Percentiles rank a stretch among this genome's conserved stretches.
phyloP scores from a whole-genome alignment of 2,113 vertebrate genomes.

The Thamnaconus septentrionalis region DNA sequence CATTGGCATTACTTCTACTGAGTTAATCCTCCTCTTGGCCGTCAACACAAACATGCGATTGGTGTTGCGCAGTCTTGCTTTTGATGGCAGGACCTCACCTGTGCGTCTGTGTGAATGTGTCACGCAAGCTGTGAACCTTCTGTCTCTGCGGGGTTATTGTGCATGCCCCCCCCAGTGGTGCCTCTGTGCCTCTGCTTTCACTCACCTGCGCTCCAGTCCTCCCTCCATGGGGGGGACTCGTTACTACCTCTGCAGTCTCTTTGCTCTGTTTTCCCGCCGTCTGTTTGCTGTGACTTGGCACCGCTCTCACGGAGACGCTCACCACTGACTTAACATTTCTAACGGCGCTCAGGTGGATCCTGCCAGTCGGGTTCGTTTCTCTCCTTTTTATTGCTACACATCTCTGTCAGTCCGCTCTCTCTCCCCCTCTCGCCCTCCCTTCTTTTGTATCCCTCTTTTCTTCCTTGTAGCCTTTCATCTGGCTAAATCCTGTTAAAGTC shows the following conservation, averaged over 20 bases:
- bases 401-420: background rate
- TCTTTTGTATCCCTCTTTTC: conserved; percentile 25
- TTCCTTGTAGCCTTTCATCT: conserved; percentile 59
- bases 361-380: background rate
- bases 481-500: conserved; percentile 63
- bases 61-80: too few species aligned
- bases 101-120: background rate
- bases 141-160: conserved; percentile 29
- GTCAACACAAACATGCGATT: conserved; percentile 16
- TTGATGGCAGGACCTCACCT: conserved; percentile 38
- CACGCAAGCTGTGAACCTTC: conserved; percentile 1
- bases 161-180: background rate
- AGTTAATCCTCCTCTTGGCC: conserved; percentile 23
- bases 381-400: background rate
- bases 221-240: conserved; percentile 15
- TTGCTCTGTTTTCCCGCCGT: conserved; percentile 9
- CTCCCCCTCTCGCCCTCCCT: conserved; percentile 4
- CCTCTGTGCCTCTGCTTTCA: conserved; percentile 40
- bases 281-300: background rate
- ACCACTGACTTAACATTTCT: background rate
- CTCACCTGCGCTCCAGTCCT: conserved; percentile 50
- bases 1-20: conserved; percentile 44
- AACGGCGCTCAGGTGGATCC: background rate
- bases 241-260: too few species aligned
- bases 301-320: too few species aligned